These are phyloP conservation scores for Scolanthus callimorphus DNA, from an alignment of 92 coral and sea anemone species.

Conservation along the genomic window DNA sequence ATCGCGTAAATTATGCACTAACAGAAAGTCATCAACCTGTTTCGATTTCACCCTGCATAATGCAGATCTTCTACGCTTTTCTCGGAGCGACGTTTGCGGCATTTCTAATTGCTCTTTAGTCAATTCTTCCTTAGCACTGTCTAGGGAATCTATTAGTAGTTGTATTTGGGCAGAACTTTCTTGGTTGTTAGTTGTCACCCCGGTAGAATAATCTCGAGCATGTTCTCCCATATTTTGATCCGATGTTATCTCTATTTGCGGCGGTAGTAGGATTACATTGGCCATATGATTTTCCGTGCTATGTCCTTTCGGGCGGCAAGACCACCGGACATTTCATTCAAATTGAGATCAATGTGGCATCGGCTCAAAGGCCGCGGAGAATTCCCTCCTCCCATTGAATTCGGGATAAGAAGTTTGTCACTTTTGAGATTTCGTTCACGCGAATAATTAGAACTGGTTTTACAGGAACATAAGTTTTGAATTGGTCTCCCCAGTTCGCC, in stretches of 20 bases:
- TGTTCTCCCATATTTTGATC: too few relatives aligned
- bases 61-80: slow-evolving; percentile 83
- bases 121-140: slow-evolving; percentile 60
- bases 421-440: not conserved
- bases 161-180: slow-evolving; percentile 46
- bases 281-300: too few relatives aligned
- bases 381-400: not conserved
- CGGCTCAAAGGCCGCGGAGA: slow-evolving; percentile 76
- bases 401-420: not conserved
- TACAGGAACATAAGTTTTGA: not conserved
- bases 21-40: slow-evolving; percentile 83
- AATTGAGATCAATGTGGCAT: slow-evolving; percentile 65
- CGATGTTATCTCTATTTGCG: too few relatives aligned
- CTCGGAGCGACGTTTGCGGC: slow-evolving; percentile 73
- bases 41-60: slow-evolving; percentile 80
- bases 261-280: too few relatives aligned
- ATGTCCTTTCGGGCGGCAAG: too few relatives aligned
- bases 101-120: slow-evolving; percentile 45
- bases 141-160: slow-evolving; percentile 75
- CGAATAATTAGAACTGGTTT: not conserved
- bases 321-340: slow-evolving; percentile 24
- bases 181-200: not conserved
- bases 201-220: slow-evolving; percentile 1
- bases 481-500: not conserved
- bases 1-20: slow-evolving; percentile 78